Percentiles rank a stretch among this genome's conserved stretches.
phyloP scores from a whole-genome alignment of 2,113 vertebrate species.

The Lasiurus cinereus region DNA sequence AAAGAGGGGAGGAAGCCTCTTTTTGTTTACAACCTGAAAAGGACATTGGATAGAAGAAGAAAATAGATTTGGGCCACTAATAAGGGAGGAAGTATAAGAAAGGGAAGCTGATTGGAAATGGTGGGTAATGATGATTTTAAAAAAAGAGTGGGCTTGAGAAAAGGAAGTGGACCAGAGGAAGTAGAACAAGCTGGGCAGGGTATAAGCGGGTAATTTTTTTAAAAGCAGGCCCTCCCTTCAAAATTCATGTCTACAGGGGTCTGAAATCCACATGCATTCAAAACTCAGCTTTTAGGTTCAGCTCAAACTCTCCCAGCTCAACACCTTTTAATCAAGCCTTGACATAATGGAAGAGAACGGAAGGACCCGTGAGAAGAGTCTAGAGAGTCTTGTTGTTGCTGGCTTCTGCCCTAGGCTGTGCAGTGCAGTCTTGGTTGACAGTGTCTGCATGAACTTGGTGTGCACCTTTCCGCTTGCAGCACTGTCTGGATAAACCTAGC shows the following conservation, averaged over 20 bases:
- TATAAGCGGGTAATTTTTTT: too few species aligned
- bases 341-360: background rate
- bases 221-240: too few species aligned
- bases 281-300: background rate
- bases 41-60: background rate
- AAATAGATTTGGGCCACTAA: background rate
- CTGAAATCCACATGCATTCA: fast-evolving
- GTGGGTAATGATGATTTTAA: background rate
- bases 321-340: background rate
- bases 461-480: background rate
- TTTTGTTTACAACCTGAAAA: background rate
- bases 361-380: background rate
- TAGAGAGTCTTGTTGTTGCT: background rate
- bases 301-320: background rate
- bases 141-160: background rate
- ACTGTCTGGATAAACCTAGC: fast-evolving
- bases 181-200: background rate
- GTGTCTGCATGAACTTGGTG: fast-evolving
- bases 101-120: slow-evolving; percentile 58
- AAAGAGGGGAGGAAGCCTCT: too few species aligned
- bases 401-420: background rate
- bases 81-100: slow-evolving; percentile 61
- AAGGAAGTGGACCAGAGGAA: slow-evolving; percentile 65
- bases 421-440: background rate
- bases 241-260: background rate